phyloP scores from a whole-genome alignment of 2,888 invertebrate species.

The Holacanthella duospinosa region DNA sequence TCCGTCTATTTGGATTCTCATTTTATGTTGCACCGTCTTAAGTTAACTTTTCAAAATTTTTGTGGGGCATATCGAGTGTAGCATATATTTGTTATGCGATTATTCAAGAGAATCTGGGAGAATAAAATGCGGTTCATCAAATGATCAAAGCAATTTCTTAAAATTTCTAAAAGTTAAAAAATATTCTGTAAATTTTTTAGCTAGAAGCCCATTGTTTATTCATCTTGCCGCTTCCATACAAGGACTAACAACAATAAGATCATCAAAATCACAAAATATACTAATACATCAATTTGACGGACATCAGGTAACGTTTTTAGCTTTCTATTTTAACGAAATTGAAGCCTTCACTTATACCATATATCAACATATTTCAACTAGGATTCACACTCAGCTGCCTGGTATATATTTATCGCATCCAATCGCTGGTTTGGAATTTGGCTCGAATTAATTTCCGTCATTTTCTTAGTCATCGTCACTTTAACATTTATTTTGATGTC shows the following conservation, averaged over 20 bases:
- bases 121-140: too few species aligned
- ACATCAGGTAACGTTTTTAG: slow-evolving; percentile 51
- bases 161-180: neutral
- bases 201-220: slow-evolving; percentile 85
- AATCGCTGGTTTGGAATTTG: slow-evolving; percentile 89
- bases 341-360: neutral
- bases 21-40: too few species aligned
- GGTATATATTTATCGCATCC: slow-evolving; percentile 78
- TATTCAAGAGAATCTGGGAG: too few species aligned
- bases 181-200: slow-evolving; percentile 44
- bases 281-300: slow-evolving; percentile 64
- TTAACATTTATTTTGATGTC: slow-evolving; percentile 61
- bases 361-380: neutral
- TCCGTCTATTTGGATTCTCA: too few species aligned
- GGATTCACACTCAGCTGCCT: slow-evolving; percentile 68
- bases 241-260: slow-evolving; percentile 82
- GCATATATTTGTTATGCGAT: too few species aligned
- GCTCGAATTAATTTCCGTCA: slow-evolving; percentile 75
- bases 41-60: too few species aligned
- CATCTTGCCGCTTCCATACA: slow-evolving; percentile 80
- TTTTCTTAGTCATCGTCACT: slow-evolving; percentile 76
- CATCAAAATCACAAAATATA: slow-evolving; percentile 69
- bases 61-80: too few species aligned
- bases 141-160: too few species aligned
- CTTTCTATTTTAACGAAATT: too few species aligned